Percentiles rank a stretch among this genome's conserved stretches.
Conservation (phyloP, 2,888 invertebrate species). For the Diloba caeruleocephala region DNA sequence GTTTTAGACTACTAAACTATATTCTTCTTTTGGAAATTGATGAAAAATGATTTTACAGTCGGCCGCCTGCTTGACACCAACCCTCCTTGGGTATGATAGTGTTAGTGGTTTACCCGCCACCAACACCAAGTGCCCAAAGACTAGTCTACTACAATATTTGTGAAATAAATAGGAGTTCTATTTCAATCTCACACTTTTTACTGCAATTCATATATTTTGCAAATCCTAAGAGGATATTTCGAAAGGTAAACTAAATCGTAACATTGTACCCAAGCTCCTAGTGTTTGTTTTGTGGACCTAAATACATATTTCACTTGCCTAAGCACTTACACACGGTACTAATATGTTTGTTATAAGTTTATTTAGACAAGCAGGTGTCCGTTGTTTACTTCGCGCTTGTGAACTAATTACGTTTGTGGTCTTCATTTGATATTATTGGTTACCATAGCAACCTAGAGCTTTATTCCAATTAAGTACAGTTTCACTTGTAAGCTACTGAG, state of each 20-base stretch:
- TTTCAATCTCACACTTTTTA: not conserved
- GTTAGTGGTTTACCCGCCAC: no score
- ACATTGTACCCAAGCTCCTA: conserved; percentile 6
- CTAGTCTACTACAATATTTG: no score
- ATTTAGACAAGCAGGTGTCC: conserved; percentile 4
- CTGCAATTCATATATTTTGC: not conserved
- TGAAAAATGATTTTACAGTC: no score
- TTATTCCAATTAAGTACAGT: no score
- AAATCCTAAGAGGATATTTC: conserved; percentile 1
- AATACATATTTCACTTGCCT: conserved; percentile 41
- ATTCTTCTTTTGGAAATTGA: no score
- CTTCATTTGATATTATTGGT: not conserved
- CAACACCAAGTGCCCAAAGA: no score
- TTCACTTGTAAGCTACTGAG: no score
- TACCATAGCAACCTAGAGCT: no score
- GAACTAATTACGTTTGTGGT: conserved; percentile 18
- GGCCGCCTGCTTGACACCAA: no score
- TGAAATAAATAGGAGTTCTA: no score
- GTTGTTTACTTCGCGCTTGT: conserved; percentile 2
- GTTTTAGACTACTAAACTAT: no score
- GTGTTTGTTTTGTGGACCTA: conserved; percentile 37
- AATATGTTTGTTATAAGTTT: conserved; percentile 41
- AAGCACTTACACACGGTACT: conserved; percentile 24
- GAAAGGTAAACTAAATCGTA: conserved; percentile 9
- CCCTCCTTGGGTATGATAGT: no score